These are phyloP conservation scores for Myxocyprinus asiaticus DNA, from an alignment of 2,113 vertebrate genomes.

Conservation along the genomic window DNA sequence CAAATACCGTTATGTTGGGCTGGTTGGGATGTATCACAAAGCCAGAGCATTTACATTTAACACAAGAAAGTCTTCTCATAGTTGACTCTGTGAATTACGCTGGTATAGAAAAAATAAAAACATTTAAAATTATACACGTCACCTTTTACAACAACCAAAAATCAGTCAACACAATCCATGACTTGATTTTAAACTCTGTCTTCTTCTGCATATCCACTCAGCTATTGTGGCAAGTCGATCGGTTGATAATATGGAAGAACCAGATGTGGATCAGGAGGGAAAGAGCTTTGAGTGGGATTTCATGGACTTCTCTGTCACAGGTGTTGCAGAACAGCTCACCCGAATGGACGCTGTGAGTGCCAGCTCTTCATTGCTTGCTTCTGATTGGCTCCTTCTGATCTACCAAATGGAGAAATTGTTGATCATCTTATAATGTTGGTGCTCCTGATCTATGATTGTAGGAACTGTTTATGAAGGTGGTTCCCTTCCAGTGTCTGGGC, in stretches of 20 bases:
- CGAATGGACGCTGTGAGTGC: conserved; percentile 78
- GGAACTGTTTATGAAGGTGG: conserved; percentile 81
- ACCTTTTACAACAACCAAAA: too few species aligned
- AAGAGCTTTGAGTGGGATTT: conserved; percentile 48
- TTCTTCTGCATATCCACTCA: too few species aligned
- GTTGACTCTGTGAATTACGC: too few species aligned
- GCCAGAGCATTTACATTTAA: too few species aligned
- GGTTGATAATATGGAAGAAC: conserved; percentile 6
- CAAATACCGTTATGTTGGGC: too few species aligned
- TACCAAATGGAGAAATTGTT: not conserved
- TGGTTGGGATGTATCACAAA: too few species aligned
- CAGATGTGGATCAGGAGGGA: conserved; percentile 34
- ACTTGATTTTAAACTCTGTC: too few species aligned
- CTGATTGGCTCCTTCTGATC: not conserved
- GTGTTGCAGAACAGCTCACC: conserved; percentile 84
- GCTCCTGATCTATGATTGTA: conserved; percentile 51
- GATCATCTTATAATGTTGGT: too few species aligned
- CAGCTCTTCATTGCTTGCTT: not conserved
- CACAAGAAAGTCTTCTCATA: too few species aligned
- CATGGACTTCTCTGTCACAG: conserved; percentile 74
- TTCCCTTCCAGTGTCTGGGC: conserved; percentile 85
- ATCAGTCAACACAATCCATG: too few species aligned
- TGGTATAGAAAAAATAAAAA: too few species aligned
- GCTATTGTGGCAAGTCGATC: conserved; percentile 14
- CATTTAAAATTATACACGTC: too few species aligned